Evolutionary conservation across 2,797 vertebrate genomes (phyloP).

Genomic region (Myioborus melanocephalus): DNA sequence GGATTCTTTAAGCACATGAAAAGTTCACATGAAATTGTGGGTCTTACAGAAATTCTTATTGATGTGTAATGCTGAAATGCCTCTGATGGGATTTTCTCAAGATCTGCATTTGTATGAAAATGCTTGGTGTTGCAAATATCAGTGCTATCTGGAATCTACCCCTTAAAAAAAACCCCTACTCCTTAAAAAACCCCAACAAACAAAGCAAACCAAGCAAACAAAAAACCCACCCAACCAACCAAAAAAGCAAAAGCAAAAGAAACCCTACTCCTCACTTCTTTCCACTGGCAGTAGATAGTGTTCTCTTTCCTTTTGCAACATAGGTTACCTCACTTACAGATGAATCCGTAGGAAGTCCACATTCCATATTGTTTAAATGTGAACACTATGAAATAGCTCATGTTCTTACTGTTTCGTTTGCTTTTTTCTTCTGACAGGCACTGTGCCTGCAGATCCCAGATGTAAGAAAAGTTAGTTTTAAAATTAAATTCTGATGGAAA

Average conservation of each 20-base stretch:
- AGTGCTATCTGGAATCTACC: not conserved
- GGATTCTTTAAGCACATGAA: not conserved
- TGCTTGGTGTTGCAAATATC: not conserved
- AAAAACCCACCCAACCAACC: not conserved
- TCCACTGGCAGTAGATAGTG: not conserved
- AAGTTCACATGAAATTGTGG: not conserved
- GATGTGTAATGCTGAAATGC: not conserved
- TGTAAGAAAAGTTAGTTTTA: not conserved
- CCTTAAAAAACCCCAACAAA: not conserved
- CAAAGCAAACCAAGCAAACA: not conserved
- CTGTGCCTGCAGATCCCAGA: not conserved
- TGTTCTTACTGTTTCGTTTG: not conserved
- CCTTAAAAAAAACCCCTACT: not conserved
- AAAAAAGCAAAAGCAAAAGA: fast-evolving
- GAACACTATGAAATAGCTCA: not conserved
- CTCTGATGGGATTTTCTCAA: not conserved
- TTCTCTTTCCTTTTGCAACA: not conserved
- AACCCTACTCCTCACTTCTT: not conserved
- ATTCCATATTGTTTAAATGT: not conserved
- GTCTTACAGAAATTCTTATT: not conserved
- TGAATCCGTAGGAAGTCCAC: not conserved
- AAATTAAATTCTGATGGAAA: not conserved
- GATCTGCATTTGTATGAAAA: not conserved
- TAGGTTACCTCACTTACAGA: not conserved
- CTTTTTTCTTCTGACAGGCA: not conserved